Evolutionary conservation across 2,113 vertebrate genomes (phyloP), one percentile per base, ranked within the genome.

Genomic region (Vulpes vulpes): DNA sequence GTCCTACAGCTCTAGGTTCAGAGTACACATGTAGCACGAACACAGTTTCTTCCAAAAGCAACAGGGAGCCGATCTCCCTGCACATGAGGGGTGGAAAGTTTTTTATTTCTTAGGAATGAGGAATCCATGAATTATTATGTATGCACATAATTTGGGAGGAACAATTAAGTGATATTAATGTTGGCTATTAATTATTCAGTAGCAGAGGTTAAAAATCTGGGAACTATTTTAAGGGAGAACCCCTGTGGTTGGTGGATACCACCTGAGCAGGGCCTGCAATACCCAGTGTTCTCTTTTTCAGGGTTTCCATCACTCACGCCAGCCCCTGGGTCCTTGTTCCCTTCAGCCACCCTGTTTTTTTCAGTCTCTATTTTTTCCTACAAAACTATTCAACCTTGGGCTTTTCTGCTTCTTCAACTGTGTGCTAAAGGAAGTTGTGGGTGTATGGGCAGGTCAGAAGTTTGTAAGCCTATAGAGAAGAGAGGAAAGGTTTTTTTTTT

Each of bases 161-260:
- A 23, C n/a, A 19, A 51, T 65, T n/a, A 79, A 76, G 9, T 51
- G 23, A 67, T 89, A 82, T 92, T 91, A 43, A 51, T 73, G 32
- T 94, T 94, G 80, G 19, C 65, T 96, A 78, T 83, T 87, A 64
- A 55, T 35, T 88, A 55, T 62, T 91, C 12, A 49, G 32, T 35
- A 67, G 35, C n/a, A 73, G 43, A 89, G 64, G 59, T 60, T 89
- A 83, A 84, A 83, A 74, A n/a, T 82, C 38, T 55, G 20, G 60
- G 59, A 74, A 35, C 2, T 43, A 4, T 22, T 20, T 8, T 17
- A 59, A 64, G 23, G 49, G 32, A 91, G 35, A 73, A 22, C 38
- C 16, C 76, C 7, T 59, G 11, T 11, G 57, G 32, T 35, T 82
- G 59, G 51, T 95, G n/a, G 55, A 32, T 64, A 32, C 69, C 38